phyloP scores from a whole-genome alignment of 2,797 vertebrate genomes.

The Phrynocephalus vlangalii region DNA sequence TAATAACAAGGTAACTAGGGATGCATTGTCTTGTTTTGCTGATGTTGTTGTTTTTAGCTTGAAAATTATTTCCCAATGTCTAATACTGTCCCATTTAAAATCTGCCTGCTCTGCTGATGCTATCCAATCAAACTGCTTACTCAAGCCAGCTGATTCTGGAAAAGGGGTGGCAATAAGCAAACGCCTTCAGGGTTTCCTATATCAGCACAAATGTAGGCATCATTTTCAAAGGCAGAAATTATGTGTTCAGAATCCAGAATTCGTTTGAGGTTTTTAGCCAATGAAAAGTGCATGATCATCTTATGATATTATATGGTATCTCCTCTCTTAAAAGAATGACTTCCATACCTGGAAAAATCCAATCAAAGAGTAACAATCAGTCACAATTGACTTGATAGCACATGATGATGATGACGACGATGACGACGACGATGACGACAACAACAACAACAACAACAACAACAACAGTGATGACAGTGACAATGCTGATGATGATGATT shows the following conservation, averaged over 20 bases:
- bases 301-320: conserved; percentile 50
- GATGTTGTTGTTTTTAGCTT: conserved; percentile 56
- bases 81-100: conserved; percentile 56
- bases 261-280: conserved; percentile 31
- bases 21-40: conserved; percentile 55
- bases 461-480: no score
- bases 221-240: conserved; percentile 62
- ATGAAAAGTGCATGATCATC: conserved; percentile 64
- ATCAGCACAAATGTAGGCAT: conserved; percentile 52
- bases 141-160: conserved; percentile 63
- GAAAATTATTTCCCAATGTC: conserved; percentile 58
- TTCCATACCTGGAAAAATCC: conserved; percentile 57
- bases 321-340: conserved; percentile 56
- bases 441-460: no score
- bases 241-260: conserved; percentile 43
- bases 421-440: no score
- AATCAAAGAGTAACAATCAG: no score
- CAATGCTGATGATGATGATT: no score
- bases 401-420: no score
- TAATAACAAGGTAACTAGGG: conserved; percentile 48
- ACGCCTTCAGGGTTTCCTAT: conserved; percentile 30
- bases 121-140: conserved; percentile 51
- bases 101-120: conserved; percentile 51
- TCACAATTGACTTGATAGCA: no score
- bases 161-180: conserved; percentile 67